Evolutionary conservation across 1,140 invertebrate species (phyloP), one percentile per base, ranked within the genome.

Genomic region (Acyrthosiphon pisum): DNA sequence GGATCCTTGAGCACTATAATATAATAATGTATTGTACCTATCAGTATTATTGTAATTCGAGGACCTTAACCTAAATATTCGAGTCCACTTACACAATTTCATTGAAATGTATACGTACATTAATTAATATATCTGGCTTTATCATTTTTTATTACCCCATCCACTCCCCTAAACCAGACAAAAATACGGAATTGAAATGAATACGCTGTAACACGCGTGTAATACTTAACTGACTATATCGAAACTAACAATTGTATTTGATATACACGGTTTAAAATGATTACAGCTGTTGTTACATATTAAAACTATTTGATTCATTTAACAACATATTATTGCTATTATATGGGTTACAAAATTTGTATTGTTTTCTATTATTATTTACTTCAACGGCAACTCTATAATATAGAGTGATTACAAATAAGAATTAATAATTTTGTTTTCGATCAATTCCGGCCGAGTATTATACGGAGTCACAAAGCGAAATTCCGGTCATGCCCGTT

Each of bases 1-100:
- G n/a, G n/a, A 88, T 88, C 86, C 86, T 88, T 88, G 86, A 88
- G 86, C 20, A 88, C 8, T 88, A 50, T 88, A n/a, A 30, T 88
- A n/a, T 22, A 35, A 76, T 76, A 76, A 88, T 35, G 37, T 50
- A 50, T 88, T 88, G 48, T 50, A 41, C 41, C 41, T 41, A 53
- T 22, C 18, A 35, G 46, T 88, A 41, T 88, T 50, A 88, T 88
- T 88, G 86, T 53, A n/a, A 88, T 88, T 88, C n/a, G 20, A 53
- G 46, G 14, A 50, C 86, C 86, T 88, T 88, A 88, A 88, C 86
- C 86, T 35, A 50, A 88, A 88, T 88, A 88, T 37, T 50, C 14
- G 30, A 50, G 46, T 86, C 14, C 44, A 46, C 26, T 86, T 46
- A 46, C 41, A 46, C 84, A 46, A 86, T 84, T 84, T 44, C 41